Evolutionary conservation across 1,140 invertebrate genomes (phyloP), one percentile per base, ranked within the genome.

Genomic region (Meloidogyne hapla): DNA sequence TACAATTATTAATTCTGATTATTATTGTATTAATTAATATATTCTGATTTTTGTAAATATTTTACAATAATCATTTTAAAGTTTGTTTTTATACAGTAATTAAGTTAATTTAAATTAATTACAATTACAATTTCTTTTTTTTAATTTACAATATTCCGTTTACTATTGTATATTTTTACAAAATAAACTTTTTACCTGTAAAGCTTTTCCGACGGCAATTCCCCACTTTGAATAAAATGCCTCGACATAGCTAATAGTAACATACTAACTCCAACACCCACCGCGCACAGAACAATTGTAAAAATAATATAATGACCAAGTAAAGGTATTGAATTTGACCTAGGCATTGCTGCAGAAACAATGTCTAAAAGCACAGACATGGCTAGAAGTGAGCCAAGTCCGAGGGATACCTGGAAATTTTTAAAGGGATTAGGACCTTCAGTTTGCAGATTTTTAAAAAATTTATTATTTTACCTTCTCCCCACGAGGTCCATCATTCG

Each of bases 291-390:
- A 26, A 87, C 48, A 42, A 85, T 85, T n/a, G 81, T 79, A 9
- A 72, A 78, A 33, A 85, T 78, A 70, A 85, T 85, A 70, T 85
- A 85, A 62, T 84, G 87, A 42, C 84, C 84, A n/a, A 85, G 76
- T 26, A 85, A 68, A 25, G 85, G 85, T 42, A 85, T 85, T 12
- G 84, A 83, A 73, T 85, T 86, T 61, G 75, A 78, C 74, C 85
- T 87, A 6, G 84, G 84, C 84, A 85, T 84, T 8, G 84, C 80
- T 18, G 75, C 79, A 9, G 84, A 82, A 1, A 85, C 85, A 61
- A 85, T 87, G 45, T 79, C 84, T 5, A 85, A 56, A 10, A 85
- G 71, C 1, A 85, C 84, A 25, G 83, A 79, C 83, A 85, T 82
- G 8, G 84, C 84, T 40, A 85, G 61, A n/a, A 85, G 75, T 33